phyloP scores from a whole-genome alignment of 2,797 vertebrate genomes.

The Petrocephalus sullivani region DNA sequence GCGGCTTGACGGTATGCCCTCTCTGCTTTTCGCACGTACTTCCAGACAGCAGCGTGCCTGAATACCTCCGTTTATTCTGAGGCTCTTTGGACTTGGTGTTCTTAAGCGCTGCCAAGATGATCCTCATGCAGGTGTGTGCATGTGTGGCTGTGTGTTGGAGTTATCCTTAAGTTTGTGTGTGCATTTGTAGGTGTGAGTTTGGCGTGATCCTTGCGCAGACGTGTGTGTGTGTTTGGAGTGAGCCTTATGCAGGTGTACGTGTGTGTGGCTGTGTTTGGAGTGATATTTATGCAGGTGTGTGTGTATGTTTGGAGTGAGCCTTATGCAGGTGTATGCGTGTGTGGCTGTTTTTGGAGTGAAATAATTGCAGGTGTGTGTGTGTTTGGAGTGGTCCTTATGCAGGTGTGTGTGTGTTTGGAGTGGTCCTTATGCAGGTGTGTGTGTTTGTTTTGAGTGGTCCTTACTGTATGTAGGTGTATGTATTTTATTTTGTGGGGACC shows the following conservation, averaged over 20 bases:
- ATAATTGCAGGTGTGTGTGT: background rate
- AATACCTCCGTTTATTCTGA: background rate
- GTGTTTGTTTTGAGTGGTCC: background rate
- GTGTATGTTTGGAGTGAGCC: background rate
- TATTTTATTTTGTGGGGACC: background rate
- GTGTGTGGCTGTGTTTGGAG: too few species aligned
- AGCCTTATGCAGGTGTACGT: too few species aligned
- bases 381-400: background rate
- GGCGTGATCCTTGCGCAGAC: too few species aligned
- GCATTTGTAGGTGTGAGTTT: background rate
- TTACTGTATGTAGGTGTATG: background rate
- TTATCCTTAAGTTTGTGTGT: background rate
- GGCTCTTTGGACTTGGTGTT: background rate
- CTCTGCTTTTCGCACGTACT: background rate
- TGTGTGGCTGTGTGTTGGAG: slow-evolving; percentile 2
- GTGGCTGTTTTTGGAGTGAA: too few species aligned
- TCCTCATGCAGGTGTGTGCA: background rate
- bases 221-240: too few species aligned
- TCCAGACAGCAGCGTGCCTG: background rate
- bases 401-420: background rate
- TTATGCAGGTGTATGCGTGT: too few species aligned
- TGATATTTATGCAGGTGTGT: background rate
- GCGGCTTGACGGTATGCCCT: background rate
- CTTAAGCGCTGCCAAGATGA: background rate
- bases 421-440: background rate